These are phyloP conservation scores for Drosophila macrospina DNA, from an alignment of 2,888 invertebrate species.

Conservation along the genomic window DNA sequence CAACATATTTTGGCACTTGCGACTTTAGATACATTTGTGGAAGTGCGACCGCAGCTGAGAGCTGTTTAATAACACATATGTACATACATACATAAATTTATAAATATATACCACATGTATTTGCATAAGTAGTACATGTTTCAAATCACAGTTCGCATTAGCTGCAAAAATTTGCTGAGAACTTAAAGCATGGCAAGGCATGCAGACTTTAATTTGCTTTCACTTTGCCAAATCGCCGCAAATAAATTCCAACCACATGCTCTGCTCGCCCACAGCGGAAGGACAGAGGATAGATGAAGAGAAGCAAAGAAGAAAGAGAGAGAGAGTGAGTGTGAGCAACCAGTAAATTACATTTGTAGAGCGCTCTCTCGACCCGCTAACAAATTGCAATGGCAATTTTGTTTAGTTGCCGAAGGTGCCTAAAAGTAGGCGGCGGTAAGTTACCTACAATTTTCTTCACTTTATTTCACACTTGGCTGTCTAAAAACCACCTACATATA, in stretches of 20 bases:
- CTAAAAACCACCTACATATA: conserved; percentile 57
- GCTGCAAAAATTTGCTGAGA: conserved; percentile 11
- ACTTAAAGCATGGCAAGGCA: conserved; percentile 39
- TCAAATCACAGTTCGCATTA: conserved; percentile 43
- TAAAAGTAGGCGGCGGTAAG: conserved; percentile 62
- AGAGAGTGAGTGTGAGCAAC: conserved; percentile 31
- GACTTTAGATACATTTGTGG: conserved; percentile 48
- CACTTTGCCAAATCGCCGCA: conserved; percentile 69
- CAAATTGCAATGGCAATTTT: conserved; percentile 72
- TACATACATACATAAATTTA: too few species aligned
- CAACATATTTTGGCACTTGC: conserved; percentile 53
- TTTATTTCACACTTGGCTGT: conserved; percentile 73
- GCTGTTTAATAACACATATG: conserved; percentile 30
- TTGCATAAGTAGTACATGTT: conserved; percentile 13
- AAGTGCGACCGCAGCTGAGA: conserved; percentile 29
- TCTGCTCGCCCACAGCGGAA: conserved; percentile 26
- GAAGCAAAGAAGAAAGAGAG: neutral
- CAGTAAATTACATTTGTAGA: conserved; percentile 77
- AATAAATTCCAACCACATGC: conserved; percentile 69
- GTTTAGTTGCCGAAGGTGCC: conserved; percentile 37
- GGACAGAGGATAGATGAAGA: neutral
- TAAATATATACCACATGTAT: conserved; percentile 11
- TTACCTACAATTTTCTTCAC: conserved; percentile 65
- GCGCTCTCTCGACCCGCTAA: conserved; percentile 67
- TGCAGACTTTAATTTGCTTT: conserved; percentile 65